Conservation (phyloP, 2,888 invertebrate species). For the Phoronis australis region DNA sequence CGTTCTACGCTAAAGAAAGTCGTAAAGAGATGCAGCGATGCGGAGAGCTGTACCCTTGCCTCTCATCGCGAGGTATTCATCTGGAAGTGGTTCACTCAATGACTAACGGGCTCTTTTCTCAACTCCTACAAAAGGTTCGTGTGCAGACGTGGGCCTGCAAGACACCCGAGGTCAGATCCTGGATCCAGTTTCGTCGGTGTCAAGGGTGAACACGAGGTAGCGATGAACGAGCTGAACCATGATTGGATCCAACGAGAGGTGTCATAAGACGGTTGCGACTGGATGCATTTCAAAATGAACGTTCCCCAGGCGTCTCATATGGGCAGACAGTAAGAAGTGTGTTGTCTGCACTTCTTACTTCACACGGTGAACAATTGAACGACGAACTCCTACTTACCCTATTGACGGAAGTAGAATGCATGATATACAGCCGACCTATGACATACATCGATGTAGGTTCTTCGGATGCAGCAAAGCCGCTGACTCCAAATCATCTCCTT, state of each 20-base stretch:
- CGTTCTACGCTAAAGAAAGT: slow-evolving; percentile 2
- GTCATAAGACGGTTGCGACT: slow-evolving; percentile 3
- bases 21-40: slow-evolving; percentile 3
- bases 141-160: slow-evolving; percentile 3
- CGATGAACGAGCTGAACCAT: slow-evolving; percentile 7
- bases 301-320: slow-evolving; percentile 11
- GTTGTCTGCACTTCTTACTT: slow-evolving; percentile 4
- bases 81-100: slow-evolving; percentile 15
- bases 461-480: slow-evolving; percentile 9
- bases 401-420: slow-evolving; percentile 9
- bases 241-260: slow-evolving; percentile 1
- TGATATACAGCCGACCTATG: slow-evolving; percentile 12
- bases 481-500: slow-evolving; percentile 12
- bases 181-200: slow-evolving; percentile 18
- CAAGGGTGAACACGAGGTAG: slow-evolving; percentile 7
- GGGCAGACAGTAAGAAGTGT: slow-evolving; percentile 12
- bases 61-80: slow-evolving; percentile 22
- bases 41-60: slow-evolving; percentile 4
- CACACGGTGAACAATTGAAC: slow-evolving; percentile 7
- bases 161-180: neutral
- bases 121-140: slow-evolving; percentile 5
- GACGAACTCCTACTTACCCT: slow-evolving; percentile 11
- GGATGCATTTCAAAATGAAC: slow-evolving; percentile 2
- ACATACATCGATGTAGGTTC: slow-evolving; percentile 5
- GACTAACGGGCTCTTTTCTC: slow-evolving; percentile 4